Evolutionary conservation across 2,113 vertebrate genomes (phyloP).

Genomic region (Athene noctua): DNA sequence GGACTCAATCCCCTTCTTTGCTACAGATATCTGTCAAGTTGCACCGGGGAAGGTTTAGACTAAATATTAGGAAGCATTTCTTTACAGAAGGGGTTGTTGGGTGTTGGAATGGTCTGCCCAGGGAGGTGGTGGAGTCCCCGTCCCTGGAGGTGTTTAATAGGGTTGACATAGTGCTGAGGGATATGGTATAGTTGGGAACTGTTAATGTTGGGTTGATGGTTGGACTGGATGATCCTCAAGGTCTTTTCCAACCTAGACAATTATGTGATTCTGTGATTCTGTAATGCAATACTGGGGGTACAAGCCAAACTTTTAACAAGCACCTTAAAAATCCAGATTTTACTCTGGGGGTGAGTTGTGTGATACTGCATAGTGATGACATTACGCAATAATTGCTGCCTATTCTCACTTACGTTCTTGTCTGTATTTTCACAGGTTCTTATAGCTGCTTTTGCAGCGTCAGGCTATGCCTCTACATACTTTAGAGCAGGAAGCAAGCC

Average conservation of each 20-base stretch:
- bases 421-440: slow-evolving; percentile 83
- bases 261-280: no score
- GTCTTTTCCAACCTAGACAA: no score
- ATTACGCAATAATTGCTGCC: neutral
- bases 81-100: no score
- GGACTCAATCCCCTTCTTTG: neutral
- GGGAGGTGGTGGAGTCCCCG: no score
- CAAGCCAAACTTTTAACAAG: neutral
- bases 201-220: no score
- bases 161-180: no score
- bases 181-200: no score
- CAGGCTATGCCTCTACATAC: slow-evolving; percentile 96
- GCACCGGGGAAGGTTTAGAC: no score
- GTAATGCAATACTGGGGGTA: neutral
- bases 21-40: neutral
- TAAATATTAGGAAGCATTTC: no score
- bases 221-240: no score
- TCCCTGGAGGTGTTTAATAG: no score
- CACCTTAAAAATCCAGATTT: neutral
- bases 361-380: neutral
- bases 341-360: neutral
- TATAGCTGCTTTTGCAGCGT: slow-evolving; percentile 95
- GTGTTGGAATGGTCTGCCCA: no score
- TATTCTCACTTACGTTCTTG: neutral
- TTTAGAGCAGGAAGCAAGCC: slow-evolving; percentile 99